These are phyloP conservation scores for Drosophila borealis DNA, from an alignment of 2,888 invertebrate species.

Conservation along the genomic window DNA sequence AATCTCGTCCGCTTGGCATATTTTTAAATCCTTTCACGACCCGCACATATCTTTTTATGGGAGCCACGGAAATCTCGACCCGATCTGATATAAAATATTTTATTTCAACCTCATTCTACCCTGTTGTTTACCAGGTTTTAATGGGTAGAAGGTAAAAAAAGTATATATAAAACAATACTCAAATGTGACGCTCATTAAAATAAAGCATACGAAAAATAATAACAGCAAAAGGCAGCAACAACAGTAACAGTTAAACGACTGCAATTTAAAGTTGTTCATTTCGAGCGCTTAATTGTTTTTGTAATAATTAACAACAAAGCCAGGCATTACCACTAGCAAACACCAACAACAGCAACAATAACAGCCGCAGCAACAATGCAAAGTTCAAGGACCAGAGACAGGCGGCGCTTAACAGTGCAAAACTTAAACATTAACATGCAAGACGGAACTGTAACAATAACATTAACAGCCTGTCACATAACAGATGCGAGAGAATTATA, in stretches of 20 bases:
- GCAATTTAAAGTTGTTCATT: slow-evolving; percentile 78
- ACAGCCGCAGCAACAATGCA: slow-evolving; percentile 33
- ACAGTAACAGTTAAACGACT: slow-evolving; percentile 62
- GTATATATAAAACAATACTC: slow-evolving; percentile 27
- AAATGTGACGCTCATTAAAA: slow-evolving; percentile 77
- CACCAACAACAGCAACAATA: slow-evolving; percentile 2
- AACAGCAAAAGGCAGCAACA: slow-evolving; percentile 41
- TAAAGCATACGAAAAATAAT: slow-evolving; percentile 69
- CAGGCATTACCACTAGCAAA: slow-evolving; percentile 34
- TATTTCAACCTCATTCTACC: neutral
- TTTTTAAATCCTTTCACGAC: no score
- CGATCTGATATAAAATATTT: neutral
- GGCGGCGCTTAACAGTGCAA: slow-evolving; percentile 36
- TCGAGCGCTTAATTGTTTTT: slow-evolving; percentile 70
- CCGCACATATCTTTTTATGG: no score
- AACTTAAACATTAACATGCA: slow-evolving; percentile 45
- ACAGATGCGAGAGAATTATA: neutral
- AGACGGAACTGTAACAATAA: slow-evolving; percentile 42
- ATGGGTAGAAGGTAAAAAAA: slow-evolving; percentile 5
- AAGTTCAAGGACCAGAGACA: slow-evolving; percentile 61
- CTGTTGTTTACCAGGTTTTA: neutral
- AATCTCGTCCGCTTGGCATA: no score
- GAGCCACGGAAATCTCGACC: no score
- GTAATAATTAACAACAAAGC: slow-evolving; percentile 74
- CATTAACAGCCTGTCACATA: slow-evolving; percentile 35